Evolutionary conservation across 2,888 invertebrate genomes (phyloP).

Genomic region (Tiliacea citrago): DNA sequence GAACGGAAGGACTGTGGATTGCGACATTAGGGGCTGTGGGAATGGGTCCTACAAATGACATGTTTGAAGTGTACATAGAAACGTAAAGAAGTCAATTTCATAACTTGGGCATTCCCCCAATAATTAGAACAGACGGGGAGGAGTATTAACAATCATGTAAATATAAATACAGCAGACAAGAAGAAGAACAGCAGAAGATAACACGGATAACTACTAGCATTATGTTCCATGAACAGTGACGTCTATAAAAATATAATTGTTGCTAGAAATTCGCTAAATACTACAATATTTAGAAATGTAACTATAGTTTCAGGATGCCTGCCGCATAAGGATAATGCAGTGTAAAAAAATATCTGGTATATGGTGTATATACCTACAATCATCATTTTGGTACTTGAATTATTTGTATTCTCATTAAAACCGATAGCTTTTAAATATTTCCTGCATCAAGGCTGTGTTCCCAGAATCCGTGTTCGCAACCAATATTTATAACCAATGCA

Average conservation of each 20-base stretch:
- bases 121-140: neutral
- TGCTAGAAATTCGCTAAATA: neutral
- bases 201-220: constrained; percentile 6
- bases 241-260: neutral
- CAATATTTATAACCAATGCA: constrained; percentile 48
- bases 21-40: constrained; percentile 23
- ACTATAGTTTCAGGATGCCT: neutral
- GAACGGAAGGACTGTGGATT: constrained; percentile 33
- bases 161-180: neutral
- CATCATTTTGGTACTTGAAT: neutral
- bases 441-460: neutral
- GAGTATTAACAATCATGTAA: neutral
- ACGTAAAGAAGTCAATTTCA: neutral
- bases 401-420: constrained; percentile 9
- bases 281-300: neutral
- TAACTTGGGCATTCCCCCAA: constrained; percentile 12
- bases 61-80: constrained; percentile 6
- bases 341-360: constrained; percentile 13
- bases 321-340: neutral
- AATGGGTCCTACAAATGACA: constrained; percentile 31
- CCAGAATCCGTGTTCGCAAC: constrained; percentile 1
- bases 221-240: neutral
- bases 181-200: too few relatives aligned
- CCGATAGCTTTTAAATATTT: neutral
- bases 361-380: neutral